A percentile compares a stretch with the other conserved stretches of the same genome.
Evolutionary conservation across 2,888 invertebrate species (phyloP).

Genomic region (Archips crataeganus): DNA sequence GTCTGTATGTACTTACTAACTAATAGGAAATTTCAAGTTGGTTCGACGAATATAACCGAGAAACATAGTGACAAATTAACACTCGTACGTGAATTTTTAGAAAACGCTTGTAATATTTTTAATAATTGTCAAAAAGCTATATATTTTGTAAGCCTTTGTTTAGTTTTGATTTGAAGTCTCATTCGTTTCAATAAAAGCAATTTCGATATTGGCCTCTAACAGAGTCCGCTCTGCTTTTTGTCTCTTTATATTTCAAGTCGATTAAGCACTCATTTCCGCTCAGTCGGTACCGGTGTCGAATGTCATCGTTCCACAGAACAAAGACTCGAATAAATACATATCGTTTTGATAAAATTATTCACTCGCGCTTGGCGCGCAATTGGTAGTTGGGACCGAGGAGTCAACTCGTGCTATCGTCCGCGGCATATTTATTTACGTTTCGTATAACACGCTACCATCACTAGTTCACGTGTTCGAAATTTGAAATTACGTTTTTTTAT

Average conservation of each 20-base stretch:
- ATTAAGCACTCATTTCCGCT: conserved; percentile 27
- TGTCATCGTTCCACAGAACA: conserved; percentile 73
- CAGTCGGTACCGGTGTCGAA: conserved; percentile 56
- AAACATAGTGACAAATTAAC: no score
- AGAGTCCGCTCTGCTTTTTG: background rate
- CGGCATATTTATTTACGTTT: conserved; percentile 13
- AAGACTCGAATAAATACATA: conserved; percentile 73
- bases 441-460: conserved; percentile 6
- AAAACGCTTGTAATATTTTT: no score
- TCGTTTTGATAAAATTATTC: conserved; percentile 58
- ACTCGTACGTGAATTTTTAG: no score
- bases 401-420: conserved; percentile 28
- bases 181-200: background rate
- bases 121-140: no score
- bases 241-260: conserved; percentile 1
- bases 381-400: conserved; percentile 24
- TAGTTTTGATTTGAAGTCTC: no score
- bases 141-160: no score
- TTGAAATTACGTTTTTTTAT: conserved; percentile 3
- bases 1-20: no score
- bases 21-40: no score
- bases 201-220: background rate
- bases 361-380: conserved; percentile 45
- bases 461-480: conserved; percentile 35
- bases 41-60: no score